Base-by-base conservation (phyloP, 92 coral and sea anemone species). In the Virgularia gustaviana region DNA sequence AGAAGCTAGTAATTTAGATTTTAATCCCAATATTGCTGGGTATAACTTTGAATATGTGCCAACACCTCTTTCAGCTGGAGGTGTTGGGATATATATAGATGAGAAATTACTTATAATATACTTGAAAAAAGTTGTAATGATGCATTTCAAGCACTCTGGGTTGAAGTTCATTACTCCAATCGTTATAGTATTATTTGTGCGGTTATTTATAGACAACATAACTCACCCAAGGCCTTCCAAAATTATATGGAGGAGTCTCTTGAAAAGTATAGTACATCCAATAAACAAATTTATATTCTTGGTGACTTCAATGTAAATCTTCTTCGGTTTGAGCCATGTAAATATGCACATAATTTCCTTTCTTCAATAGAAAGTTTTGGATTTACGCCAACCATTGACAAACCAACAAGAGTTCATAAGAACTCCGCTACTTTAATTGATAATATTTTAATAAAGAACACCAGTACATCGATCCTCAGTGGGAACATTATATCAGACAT, bases 41-140 rank as follows among this genome's bases (percentile, higher is more conserved):
- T 85, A 85, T 63, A 70, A 65, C 7, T 85, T 85, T 77, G 86
- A 85, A 47, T 81, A 37, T 80, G 78, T 63, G 8, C 83, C 86
- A 35, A 85, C 90, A 36, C 81, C 86, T 63, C 65, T 85, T 28
- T 24, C 54, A 36, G 78, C 67, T 36, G 67, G 43, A 20, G 67
- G 67, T 2, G 67, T 60, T 33, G 67, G 67, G 7, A 60, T 60
- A 45, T 60, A 30, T 33, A 60, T 60, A 6, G 24, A 25, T 24
- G 52, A 43, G 30, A 63, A 15, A 24, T 72, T 3, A 63, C 39
- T 4, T 84, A 79, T 44, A 38, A 45, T 9, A 49, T 74, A 28
- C 31, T 80, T 33, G 89, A 80, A 49, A 85, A 59, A 59, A 49
- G 28, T 9, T 53, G 80, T 49, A 77, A 81, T 77, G 83, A 81